Base-by-base conservation (phyloP, 2,113 vertebrate species). In the Dicrurus megarhynchus region DNA sequence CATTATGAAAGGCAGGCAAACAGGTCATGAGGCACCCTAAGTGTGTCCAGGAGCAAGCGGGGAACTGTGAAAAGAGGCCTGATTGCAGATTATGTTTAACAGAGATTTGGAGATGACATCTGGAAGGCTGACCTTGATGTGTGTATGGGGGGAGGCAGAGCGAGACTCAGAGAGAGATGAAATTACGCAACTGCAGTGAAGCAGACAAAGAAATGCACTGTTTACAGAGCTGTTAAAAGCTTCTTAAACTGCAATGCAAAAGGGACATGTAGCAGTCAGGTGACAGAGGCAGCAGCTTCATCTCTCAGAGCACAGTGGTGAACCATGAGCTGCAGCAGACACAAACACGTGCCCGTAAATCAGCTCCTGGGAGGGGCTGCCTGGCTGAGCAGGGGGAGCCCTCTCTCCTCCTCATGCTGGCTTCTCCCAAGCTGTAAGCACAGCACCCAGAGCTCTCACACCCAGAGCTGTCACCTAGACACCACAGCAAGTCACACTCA, bases 81-180 rank as follows among this genome's bases (percentile, higher is more conserved):
- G 86, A 75, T 81, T 77, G 59, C 59, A 76, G 68, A 80, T 46
- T 53, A 80, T 1, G 5, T 67, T 90, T 84, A 84, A 63, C 59
- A 84, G 74, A 92, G 91, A 90, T 52, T 13, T 86, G 41, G 67
- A 70, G 35, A 81, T 49, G 68, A 59, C 71, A 74, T 90, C 84
- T 92, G 76, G 86, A 89, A 95, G 80, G 56, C 52, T 95, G 90
- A 93, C 52, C 85, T 90, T 71, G 93, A 77, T 41, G 56, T 4
- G 17, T 59, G 52, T 49, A 32, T 6, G 15, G 22, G 4, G 10
- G 42, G 11, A 65, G 52, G 68, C 68, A 67, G 50, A 73, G n/a
- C 2, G 5, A 87, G 78, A 86, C 80, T 77, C 0, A 0, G 32
- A 78, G 39, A 46, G 73, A 87, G 64, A 50, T 53, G 80, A 77